Percentiles rank a stretch among this genome's conserved stretches.
Evolutionary conservation across 2,888 invertebrate species (phyloP).

Genomic region (Megalurothrips usitatus): DNA sequence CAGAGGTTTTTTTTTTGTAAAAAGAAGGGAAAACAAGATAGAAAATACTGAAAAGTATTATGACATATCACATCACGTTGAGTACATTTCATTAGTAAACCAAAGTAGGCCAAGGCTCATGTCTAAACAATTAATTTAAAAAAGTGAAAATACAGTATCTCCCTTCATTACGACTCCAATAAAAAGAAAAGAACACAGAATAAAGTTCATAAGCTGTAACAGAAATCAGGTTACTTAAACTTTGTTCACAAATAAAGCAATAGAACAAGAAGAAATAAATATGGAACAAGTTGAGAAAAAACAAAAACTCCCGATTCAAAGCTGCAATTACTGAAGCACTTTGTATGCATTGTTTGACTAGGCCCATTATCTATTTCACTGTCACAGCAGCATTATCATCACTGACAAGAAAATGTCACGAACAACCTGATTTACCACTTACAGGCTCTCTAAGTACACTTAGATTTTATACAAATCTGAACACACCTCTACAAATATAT

Average conservation of each 20-base stretch:
- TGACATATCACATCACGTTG: not conserved
- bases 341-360: not conserved
- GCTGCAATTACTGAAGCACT: not conserved
- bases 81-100: not conserved
- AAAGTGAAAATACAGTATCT: not conserved
- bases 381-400: not conserved
- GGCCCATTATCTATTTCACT: not conserved
- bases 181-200: not conserved
- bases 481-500: not conserved
- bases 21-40: not conserved
- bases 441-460: not conserved
- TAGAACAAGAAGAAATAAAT: not conserved
- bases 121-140: not conserved
- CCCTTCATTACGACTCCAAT: not conserved
- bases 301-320: not conserved
- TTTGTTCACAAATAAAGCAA: too few relatives aligned
- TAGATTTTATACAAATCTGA: too few relatives aligned
- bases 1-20: not conserved
- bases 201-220: not conserved
- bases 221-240: too few relatives aligned
- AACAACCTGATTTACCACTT: not conserved
- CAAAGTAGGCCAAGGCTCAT: not conserved
- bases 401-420: not conserved
- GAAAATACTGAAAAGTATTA: not conserved
- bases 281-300: not conserved